Evolutionary conservation across 2,888 invertebrate genomes (phyloP).

Genomic region (Xanthostigma xanthostigma): DNA sequence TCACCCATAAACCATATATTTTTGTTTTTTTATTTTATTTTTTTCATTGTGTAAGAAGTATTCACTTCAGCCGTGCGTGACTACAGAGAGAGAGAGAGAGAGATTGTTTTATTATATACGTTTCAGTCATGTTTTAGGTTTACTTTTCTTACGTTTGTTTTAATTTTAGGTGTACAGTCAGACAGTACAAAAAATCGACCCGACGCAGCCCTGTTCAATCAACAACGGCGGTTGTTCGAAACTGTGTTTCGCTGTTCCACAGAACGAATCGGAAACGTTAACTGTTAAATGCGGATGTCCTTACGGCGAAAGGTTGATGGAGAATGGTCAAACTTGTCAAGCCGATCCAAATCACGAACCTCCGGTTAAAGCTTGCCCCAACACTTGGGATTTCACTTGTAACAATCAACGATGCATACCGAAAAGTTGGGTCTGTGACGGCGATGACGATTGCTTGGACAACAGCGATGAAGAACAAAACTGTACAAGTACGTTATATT

Average conservation of each 20-base stretch:
- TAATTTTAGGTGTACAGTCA: conserved; percentile 47
- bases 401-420: conserved; percentile 84
- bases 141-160: neutral
- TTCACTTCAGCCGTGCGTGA: too few relatives aligned
- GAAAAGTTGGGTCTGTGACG: conserved; percentile 90
- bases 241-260: conserved; percentile 83
- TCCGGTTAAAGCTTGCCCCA: conserved; percentile 76
- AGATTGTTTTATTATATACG: too few relatives aligned
- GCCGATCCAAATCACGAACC: conserved; percentile 76
- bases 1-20: conserved; percentile 2
- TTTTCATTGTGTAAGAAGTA: neutral
- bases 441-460: conserved; percentile 90
- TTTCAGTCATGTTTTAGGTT: neutral
- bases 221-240: conserved; percentile 88
- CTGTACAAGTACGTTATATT: conserved; percentile 61
- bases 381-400: conserved; percentile 88
- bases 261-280: conserved; percentile 38
- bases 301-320: conserved; percentile 69
- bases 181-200: conserved; percentile 52
- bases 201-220: conserved; percentile 63
- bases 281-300: conserved; percentile 78
- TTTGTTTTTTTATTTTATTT: neutral
- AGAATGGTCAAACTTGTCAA: conserved; percentile 55
- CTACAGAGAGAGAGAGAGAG: too few relatives aligned
- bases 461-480: conserved; percentile 92